Conservation (phyloP, 1,140 invertebrate species). For the Sitodiplosis mosellana region DNA sequence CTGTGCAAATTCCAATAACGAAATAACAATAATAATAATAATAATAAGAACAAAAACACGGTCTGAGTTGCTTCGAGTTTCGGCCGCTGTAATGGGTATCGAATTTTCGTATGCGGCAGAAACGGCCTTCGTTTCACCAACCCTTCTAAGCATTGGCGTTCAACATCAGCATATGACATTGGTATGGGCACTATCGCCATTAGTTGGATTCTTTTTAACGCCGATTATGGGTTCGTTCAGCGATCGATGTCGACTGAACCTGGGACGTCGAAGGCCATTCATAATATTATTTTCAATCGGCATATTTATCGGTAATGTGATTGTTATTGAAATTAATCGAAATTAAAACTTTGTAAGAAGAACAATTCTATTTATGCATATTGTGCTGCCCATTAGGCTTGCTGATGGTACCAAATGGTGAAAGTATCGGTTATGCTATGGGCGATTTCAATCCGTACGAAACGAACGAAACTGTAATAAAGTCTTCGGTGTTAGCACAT, state of each 20-base stretch:
- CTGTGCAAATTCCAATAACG: background rate
- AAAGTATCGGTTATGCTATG: constrained; percentile 56
- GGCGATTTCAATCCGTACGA: constrained; percentile 42
- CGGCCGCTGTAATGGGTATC: constrained; percentile 89
- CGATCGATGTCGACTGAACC: constrained; percentile 61
- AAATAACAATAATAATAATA: constrained; percentile 7
- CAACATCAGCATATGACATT: constrained; percentile 82
- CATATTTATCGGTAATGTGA: constrained; percentile 57
- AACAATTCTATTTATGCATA: no score
- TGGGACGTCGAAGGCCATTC: constrained; percentile 78
- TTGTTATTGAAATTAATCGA: background rate
- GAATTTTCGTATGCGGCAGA: constrained; percentile 95
- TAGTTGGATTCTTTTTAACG: constrained; percentile 84
- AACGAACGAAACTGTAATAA: constrained; percentile 14
- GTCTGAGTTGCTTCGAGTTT: constrained; percentile 66
- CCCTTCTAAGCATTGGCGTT: constrained; percentile 80
- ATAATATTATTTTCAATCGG: constrained; percentile 77
- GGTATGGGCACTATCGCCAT: constrained; percentile 82
- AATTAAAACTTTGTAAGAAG: no score
- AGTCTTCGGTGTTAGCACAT: constrained; percentile 12
- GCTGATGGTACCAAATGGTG: constrained; percentile 79
- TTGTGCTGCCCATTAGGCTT: no score
- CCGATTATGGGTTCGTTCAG: constrained; percentile 82
- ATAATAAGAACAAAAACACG: constrained; percentile 52
- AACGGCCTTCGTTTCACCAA: constrained; percentile 88